A percentile compares a stretch with the other conserved stretches of the same genome.
These are phyloP conservation scores for Epizoanthus scotinus DNA, from an alignment of 92 coral and sea anemone species.

Conservation along the genomic window DNA sequence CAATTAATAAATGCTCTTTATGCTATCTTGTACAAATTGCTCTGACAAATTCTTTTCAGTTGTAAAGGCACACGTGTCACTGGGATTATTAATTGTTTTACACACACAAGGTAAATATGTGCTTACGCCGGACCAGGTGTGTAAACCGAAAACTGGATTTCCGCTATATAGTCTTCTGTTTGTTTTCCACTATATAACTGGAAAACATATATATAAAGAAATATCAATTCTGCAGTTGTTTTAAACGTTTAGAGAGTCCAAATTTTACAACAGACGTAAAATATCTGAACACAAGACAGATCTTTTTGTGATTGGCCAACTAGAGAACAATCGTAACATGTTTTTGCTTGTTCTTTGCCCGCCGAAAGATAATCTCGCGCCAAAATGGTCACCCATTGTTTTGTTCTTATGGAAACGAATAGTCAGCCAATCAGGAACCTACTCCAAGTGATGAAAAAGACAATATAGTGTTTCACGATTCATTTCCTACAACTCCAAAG, in stretches of 20 bases:
- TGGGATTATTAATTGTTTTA: constrained; percentile 30
- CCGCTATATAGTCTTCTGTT: constrained; percentile 12
- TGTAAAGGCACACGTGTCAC: constrained; percentile 73
- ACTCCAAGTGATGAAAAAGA: constrained; percentile 18
- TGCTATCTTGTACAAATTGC: constrained; percentile 8
- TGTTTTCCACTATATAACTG: not conserved
- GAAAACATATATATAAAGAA: not conserved
- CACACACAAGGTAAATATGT: constrained; percentile 5
- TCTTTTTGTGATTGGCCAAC: constrained; percentile 20
- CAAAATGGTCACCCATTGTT: constrained; percentile 56
- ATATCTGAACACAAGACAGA: not conserved
- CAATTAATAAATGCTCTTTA: not conserved
- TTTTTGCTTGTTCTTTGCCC: constrained; percentile 23
- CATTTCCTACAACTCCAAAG: constrained; percentile 35
- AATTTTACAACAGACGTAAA: too few relatives aligned
- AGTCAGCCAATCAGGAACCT: constrained; percentile 57
- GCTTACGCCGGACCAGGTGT: constrained; percentile 23
- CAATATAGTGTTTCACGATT: constrained; percentile 38
- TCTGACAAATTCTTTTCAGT: constrained; percentile 46
- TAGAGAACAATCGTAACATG: constrained; percentile 30
- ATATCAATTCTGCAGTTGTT: not conserved
- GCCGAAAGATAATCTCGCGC: constrained; percentile 77
- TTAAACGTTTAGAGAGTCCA: too few relatives aligned
- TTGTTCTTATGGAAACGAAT: constrained; percentile 58
- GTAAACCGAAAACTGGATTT: not conserved